Conservation (phyloP, 1,140 invertebrate genomes). For the Brachionus plicatilis region DNA sequence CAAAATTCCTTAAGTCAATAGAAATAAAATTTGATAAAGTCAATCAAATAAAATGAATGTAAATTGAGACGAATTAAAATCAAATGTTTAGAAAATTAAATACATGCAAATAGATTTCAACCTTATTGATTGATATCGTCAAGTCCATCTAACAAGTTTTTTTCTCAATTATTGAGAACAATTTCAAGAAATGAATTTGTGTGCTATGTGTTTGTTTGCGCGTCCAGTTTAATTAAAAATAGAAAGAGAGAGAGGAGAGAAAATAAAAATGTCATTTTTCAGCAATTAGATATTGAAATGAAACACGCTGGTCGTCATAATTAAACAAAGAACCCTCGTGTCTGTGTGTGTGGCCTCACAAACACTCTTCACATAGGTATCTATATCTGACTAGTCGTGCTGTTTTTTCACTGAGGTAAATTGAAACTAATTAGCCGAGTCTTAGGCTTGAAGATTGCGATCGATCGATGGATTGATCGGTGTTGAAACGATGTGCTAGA, state of each 20-base stretch:
- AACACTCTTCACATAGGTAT: neutral
- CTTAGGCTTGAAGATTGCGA: neutral
- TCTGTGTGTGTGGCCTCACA: neutral
- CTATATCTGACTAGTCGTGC: neutral
- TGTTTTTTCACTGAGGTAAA: neutral
- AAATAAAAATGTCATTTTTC: neutral
- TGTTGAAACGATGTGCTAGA: neutral
- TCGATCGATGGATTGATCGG: neutral
- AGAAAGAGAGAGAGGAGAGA: neutral
- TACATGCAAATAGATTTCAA: neutral
- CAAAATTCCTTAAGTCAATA: neutral
- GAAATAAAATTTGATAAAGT: slow-evolving; percentile 11
- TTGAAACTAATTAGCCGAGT: neutral
- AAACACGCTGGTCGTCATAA: neutral
- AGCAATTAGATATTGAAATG: neutral
- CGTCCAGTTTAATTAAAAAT: neutral
- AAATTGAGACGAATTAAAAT: slow-evolving; percentile 28
- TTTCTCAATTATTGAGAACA: neutral
- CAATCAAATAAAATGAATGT: slow-evolving; percentile 12
- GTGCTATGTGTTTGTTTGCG: neutral
- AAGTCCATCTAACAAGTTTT: neutral
- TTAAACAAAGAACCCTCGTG: neutral
- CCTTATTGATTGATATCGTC: neutral
- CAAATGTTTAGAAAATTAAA: slow-evolving; percentile 3
- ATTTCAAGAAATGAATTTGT: neutral